Percentiles rank a stretch among this genome's conserved stretches.
phyloP scores from a whole-genome alignment of 2,888 invertebrate species.

The Atethmia centrago region DNA sequence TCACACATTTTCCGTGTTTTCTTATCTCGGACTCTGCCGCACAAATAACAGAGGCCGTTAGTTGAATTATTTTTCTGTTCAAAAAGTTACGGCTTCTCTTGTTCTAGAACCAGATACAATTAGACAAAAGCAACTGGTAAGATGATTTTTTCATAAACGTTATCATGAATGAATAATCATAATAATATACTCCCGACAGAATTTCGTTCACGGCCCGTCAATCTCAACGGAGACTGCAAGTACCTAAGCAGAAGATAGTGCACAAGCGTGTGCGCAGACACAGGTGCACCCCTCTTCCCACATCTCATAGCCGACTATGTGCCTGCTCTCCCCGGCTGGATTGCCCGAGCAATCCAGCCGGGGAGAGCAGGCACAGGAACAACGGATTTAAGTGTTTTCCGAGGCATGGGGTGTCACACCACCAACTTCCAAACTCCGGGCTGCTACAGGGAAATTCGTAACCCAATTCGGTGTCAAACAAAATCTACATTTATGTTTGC shows the following conservation, averaged over 20 bases:
- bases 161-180: background rate
- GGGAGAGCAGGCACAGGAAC: background rate
- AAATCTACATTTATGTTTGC: no score
- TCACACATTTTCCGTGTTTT: background rate
- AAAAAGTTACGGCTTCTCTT: background rate
- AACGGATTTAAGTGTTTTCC: background rate
- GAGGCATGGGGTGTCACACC: background rate
- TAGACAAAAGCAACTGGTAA: background rate
- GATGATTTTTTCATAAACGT: background rate
- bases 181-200: background rate
- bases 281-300: no score
- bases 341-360: no score
- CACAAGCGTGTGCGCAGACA: no score
- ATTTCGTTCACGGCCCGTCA: no score
- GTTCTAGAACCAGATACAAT: background rate
- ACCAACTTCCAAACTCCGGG: background rate
- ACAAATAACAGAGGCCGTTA: background rate
- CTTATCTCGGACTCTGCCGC: background rate
- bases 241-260: background rate
- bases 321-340: no score
- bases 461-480: no score
- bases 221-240: background rate
- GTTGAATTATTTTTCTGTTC: background rate
- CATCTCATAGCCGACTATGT: no score
- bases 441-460: no score